Percentiles rank a stretch among this genome's conserved stretches.
Conservation (phyloP, 2,797 vertebrate genomes). For the Tarsius wallacei region DNA sequence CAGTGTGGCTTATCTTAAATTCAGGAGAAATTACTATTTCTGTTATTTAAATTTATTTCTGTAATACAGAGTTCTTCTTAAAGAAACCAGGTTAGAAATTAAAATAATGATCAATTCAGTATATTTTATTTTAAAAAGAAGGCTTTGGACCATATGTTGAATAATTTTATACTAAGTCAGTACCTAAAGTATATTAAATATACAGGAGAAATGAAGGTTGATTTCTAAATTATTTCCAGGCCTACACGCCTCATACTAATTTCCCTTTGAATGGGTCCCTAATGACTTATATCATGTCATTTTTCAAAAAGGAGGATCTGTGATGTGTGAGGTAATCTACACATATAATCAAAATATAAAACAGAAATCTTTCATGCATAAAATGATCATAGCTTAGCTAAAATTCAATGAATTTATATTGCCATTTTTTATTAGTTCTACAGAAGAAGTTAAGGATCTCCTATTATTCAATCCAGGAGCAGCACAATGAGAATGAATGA, state of each 20-base stretch:
- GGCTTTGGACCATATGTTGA: background rate
- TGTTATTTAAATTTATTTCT: slow-evolving; percentile 34
- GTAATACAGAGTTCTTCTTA: background rate
- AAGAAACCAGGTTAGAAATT: slow-evolving; percentile 15
- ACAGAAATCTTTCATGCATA: slow-evolving; percentile 18
- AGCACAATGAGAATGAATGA: background rate
- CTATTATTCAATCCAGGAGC: background rate
- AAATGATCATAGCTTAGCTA: slow-evolving; percentile 62
- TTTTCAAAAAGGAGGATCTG: slow-evolving; percentile 47
- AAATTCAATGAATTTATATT: slow-evolving; percentile 61
- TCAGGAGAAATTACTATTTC: slow-evolving; percentile 11
- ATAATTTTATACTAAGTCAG: background rate
- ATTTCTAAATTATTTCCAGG: slow-evolving; percentile 58
- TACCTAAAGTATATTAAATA: slow-evolving; percentile 28
- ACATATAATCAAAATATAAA: slow-evolving; percentile 58
- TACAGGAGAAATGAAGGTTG: slow-evolving; percentile 53
- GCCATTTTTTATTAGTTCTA: background rate
- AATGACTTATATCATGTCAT: slow-evolving; percentile 28
- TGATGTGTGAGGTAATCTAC: background rate
- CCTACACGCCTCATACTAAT: background rate
- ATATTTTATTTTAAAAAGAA: background rate
- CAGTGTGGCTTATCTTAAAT: background rate
- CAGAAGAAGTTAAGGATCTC: background rate
- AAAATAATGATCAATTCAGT: slow-evolving; percentile 11
- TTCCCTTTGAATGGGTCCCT: slow-evolving; percentile 41